phyloP scores from a whole-genome alignment of 2,113 vertebrate genomes.

The Pachycephala philippinensis region DNA sequence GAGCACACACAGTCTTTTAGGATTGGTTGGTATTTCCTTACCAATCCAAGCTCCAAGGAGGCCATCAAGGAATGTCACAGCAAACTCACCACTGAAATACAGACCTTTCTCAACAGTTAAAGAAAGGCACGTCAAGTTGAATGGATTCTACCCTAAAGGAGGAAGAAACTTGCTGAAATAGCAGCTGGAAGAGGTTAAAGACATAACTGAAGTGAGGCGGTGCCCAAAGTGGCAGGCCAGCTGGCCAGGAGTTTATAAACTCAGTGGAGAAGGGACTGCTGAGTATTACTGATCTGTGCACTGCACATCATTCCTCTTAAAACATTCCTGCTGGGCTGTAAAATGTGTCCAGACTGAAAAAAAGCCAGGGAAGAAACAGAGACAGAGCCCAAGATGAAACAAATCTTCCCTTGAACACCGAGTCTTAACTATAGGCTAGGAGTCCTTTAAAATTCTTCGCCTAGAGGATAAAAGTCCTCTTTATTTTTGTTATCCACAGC shows the following conservation, averaged over 20 bases:
- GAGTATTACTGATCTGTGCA: background rate
- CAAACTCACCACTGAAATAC: background rate
- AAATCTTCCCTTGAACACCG: background rate
- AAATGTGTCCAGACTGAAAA: background rate
- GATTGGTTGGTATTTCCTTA: background rate
- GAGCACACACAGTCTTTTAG: fast-evolving
- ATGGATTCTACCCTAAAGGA: background rate
- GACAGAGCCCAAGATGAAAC: background rate
- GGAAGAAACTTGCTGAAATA: background rate
- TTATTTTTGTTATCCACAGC: background rate
- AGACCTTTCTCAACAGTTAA: background rate
- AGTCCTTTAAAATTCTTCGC: background rate
- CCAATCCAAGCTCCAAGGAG: background rate
- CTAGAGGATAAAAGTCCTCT: background rate
- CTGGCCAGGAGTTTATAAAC: background rate
- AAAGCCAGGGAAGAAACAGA: background rate
- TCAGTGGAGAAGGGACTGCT: background rate
- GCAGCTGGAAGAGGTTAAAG: background rate
- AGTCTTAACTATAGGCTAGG: background rate
- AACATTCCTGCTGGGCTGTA: background rate
- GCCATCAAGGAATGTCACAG: background rate
- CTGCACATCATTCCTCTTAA: background rate
- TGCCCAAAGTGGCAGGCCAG: background rate
- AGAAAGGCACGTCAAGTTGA: background rate
- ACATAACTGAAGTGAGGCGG: fast-evolving